Conservation (phyloP, 2,888 invertebrate genomes). For the Apamea anceps region DNA sequence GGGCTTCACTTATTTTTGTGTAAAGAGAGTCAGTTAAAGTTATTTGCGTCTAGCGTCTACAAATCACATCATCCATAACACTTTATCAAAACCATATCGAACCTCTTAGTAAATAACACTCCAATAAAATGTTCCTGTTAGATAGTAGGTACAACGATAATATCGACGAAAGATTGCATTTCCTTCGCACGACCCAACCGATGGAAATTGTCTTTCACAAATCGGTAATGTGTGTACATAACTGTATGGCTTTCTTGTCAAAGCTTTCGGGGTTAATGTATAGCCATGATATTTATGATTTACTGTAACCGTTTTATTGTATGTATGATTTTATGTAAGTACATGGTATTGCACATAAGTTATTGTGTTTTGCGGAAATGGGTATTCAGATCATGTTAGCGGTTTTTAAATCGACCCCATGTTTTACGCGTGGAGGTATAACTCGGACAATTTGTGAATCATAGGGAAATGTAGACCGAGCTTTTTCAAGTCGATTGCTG, state of each 20-base stretch:
- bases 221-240: constrained; percentile 79
- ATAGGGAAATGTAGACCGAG: not conserved
- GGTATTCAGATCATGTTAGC: not conserved
- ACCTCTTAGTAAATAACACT: constrained; percentile 33
- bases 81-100: constrained; percentile 46
- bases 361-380: constrained; percentile 35
- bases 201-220: constrained; percentile 82
- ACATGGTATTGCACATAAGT: constrained; percentile 28
- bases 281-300: constrained; percentile 50
- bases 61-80: constrained; percentile 27
- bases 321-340: constrained; percentile 4
- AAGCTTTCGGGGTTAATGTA: constrained; percentile 61
- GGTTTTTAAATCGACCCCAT: constrained; percentile 22
- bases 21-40: not conserved
- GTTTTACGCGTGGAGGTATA: constrained; percentile 19
- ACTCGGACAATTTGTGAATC: constrained; percentile 6
- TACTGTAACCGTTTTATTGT: constrained; percentile 40
- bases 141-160: constrained; percentile 48
- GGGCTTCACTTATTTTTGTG: not conserved
- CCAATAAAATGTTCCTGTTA: constrained; percentile 50
- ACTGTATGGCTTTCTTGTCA: constrained; percentile 60
- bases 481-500: not conserved
- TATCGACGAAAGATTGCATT: constrained; percentile 57
- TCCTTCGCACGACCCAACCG: constrained; percentile 68
- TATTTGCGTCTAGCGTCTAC: constrained; percentile 3